phyloP scores from a whole-genome alignment of 2,888 invertebrate genomes.

The Neocrepidodera transversa region DNA sequence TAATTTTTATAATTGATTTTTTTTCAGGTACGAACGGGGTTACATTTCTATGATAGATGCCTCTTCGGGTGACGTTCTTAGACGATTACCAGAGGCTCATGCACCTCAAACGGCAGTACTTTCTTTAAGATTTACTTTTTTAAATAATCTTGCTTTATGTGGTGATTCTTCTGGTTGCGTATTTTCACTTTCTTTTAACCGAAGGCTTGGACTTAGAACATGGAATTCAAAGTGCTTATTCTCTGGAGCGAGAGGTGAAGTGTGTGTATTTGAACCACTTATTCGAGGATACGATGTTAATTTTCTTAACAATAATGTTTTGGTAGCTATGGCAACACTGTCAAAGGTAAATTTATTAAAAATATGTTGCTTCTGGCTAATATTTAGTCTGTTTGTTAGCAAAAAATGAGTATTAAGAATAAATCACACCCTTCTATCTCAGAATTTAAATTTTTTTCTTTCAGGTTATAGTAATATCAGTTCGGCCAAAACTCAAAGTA shows the following conservation, averaged over 20 bases:
- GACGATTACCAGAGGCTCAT: slow-evolving; percentile 80
- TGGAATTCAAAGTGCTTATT: slow-evolving; percentile 93
- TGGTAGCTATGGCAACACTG: slow-evolving; percentile 92
- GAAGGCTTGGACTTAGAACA: slow-evolving; percentile 85
- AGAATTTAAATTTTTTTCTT: too few species aligned
- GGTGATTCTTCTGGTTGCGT: slow-evolving; percentile 92
- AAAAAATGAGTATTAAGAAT: too few species aligned
- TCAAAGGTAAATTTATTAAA: slow-evolving; percentile 86
- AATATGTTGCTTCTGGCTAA: too few species aligned
- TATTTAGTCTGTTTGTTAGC: too few species aligned
- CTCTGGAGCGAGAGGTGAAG: slow-evolving; percentile 96
- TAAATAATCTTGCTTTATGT: slow-evolving; percentile 72
- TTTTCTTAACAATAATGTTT: slow-evolving; percentile 75
- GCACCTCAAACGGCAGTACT: slow-evolving; percentile 84
- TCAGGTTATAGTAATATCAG: slow-evolving; percentile 78
- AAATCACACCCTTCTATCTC: too few species aligned
- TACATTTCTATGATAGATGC: slow-evolving; percentile 92
- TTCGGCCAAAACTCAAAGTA: slow-evolving; percentile 78
- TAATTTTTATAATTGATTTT: too few species aligned
- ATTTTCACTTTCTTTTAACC: slow-evolving; percentile 89
- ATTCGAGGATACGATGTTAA: slow-evolving; percentile 62
- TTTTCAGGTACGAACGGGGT: slow-evolving; percentile 72
- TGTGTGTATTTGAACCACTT: slow-evolving; percentile 76
- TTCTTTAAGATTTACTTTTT: slow-evolving; percentile 65
- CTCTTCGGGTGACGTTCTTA: slow-evolving; percentile 76